These are phyloP conservation scores for Eulemur mongoz DNA, from an alignment of 2,797 vertebrate genomes.

Conservation along the genomic window DNA sequence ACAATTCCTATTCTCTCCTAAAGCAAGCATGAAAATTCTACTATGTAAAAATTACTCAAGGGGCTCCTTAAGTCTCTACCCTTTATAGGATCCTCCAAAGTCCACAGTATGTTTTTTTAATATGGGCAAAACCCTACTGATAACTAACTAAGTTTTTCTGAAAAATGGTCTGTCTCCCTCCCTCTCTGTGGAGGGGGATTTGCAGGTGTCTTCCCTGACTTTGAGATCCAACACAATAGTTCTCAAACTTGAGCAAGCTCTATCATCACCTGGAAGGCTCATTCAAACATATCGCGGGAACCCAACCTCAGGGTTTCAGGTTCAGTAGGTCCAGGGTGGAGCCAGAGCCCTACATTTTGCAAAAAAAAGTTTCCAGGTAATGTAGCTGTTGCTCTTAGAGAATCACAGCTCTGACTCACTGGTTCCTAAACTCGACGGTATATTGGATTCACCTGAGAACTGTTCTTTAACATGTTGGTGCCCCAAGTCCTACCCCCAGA, in stretches of 20 bases:
- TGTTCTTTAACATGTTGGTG: neutral
- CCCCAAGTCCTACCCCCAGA: neutral
- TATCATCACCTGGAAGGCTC: neutral
- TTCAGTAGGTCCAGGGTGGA: neutral
- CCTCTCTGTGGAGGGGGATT: neutral
- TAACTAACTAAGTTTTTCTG: neutral
- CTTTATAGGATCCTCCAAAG: neutral
- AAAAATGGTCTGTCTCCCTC: neutral
- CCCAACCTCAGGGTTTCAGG: neutral
- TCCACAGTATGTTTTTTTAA: neutral
- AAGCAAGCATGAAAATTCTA: neutral
- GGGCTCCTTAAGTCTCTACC: neutral
- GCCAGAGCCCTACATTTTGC: neutral
- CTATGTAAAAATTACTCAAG: neutral
- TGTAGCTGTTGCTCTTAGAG: neutral
- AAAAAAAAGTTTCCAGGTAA: neutral
- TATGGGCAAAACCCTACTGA: neutral
- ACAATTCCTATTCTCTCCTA: slow-evolving; percentile 2
- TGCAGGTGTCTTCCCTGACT: neutral
- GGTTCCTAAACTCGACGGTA: neutral
- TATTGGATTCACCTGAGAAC: neutral
- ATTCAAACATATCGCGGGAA: neutral
- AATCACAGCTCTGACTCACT: neutral
- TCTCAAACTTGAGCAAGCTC: neutral
- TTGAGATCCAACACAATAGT: neutral